Evolutionary conservation across 2,888 invertebrate genomes (phyloP).

Genomic region (Archaeoteleia sp.): DNA sequence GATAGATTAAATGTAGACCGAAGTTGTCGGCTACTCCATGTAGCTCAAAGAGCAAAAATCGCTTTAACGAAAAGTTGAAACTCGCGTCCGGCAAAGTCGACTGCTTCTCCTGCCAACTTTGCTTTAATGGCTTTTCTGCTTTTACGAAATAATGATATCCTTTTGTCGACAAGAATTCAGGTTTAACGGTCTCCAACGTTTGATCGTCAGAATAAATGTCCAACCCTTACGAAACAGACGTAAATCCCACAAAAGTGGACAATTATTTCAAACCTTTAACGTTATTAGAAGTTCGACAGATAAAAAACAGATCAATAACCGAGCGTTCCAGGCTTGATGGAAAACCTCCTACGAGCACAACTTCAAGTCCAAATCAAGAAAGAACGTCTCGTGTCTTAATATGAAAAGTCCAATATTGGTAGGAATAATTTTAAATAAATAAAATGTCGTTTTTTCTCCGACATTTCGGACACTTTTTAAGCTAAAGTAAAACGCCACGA

Average conservation of each 20-base stretch:
- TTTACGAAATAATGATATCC: constrained; percentile 34
- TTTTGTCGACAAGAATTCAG: constrained; percentile 30
- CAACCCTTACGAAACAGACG: constrained; percentile 6
- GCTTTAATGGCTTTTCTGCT: constrained; percentile 19
- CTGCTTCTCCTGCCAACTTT: constrained; percentile 16
- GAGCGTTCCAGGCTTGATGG: too few relatives aligned
- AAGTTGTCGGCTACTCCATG: constrained; percentile 1
- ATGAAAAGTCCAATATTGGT: too few relatives aligned
- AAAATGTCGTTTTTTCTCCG: too few relatives aligned
- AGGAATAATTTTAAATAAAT: too few relatives aligned
- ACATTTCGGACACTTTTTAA: too few relatives aligned
- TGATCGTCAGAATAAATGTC: constrained; percentile 29
- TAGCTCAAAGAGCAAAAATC: constrained; percentile 11
- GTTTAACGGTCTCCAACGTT: constrained; percentile 19
- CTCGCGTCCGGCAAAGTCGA: constrained; percentile 7
- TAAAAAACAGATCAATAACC: too few relatives aligned
- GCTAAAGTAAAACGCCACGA: too few relatives aligned
- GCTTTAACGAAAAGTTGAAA: constrained; percentile 19
- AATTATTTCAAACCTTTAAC: neutral
- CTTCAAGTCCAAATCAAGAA: too few relatives aligned
- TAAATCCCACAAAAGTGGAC: constrained; percentile 10
- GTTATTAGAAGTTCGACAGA: too few relatives aligned
- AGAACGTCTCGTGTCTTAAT: too few relatives aligned
- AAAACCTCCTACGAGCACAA: too few relatives aligned
- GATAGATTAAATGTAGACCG: neutral